Conservation (phyloP, 1,140 invertebrate species). For the Temnothorax nylanderi region DNA sequence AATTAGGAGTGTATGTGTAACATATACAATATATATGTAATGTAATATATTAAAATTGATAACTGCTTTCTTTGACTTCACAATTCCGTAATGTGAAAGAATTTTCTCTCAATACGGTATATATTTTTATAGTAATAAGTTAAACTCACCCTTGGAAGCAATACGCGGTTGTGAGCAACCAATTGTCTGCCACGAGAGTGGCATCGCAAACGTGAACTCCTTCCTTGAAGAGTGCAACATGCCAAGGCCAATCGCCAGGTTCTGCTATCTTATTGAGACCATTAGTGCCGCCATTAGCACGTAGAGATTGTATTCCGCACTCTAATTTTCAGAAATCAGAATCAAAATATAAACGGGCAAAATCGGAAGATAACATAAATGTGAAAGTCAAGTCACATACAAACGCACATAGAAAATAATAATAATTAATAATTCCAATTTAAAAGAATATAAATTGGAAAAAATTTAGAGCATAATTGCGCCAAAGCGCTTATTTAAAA, state of each 20-base stretch:
- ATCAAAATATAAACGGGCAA: conserved; percentile 1
- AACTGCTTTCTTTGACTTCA: neutral
- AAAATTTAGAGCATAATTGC: neutral
- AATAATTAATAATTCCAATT: conserved; percentile 8
- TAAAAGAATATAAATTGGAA: neutral
- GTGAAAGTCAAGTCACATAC: neutral
- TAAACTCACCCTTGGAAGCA: conserved; percentile 91
- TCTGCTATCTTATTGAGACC: conserved; percentile 89
- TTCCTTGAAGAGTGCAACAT: conserved; percentile 93
- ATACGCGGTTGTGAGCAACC: conserved; percentile 95
- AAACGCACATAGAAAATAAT: neutral
- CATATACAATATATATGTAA: neutral
- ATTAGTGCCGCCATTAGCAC: conserved; percentile 83
- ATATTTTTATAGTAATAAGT: neutral
- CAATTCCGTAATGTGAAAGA: neutral
- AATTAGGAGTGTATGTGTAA: neutral
- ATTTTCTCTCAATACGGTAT: neutral
- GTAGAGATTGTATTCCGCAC: conserved; percentile 91
- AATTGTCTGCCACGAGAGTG: conserved; percentile 91
- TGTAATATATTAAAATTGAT: neutral
- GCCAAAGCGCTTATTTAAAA: neutral
- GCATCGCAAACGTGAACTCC: conserved; percentile 95
- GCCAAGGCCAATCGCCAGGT: conserved; percentile 96
- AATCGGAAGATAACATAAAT: neutral
- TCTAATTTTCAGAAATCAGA: conserved; percentile 84